These are phyloP conservation scores for Saccopteryx bilineata DNA, from an alignment of 2,113 vertebrate species.

Conservation along the genomic window DNA sequence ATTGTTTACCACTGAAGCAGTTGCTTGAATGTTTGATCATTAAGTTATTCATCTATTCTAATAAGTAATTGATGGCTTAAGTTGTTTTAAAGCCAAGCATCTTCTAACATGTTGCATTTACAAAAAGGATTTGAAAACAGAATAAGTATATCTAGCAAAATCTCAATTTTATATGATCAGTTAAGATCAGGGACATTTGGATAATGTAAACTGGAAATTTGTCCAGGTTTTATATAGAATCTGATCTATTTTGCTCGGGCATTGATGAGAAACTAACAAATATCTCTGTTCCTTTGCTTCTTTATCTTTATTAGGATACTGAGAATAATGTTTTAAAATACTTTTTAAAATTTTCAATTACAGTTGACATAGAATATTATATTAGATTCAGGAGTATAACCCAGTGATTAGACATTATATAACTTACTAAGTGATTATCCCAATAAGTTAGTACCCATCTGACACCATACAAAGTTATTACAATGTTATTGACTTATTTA, in stretches of 20 bases:
- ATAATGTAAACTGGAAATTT: slow-evolving; percentile 57
- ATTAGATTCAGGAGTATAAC: neutral
- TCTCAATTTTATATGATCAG: neutral
- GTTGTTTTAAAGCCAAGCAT: slow-evolving; percentile 19
- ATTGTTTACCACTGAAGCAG: slow-evolving; percentile 21
- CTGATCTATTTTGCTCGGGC: slow-evolving; percentile 42
- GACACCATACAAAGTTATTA: neutral
- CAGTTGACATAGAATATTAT: neutral
- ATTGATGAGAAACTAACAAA: slow-evolving; percentile 51
- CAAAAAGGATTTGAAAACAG: slow-evolving; percentile 23
- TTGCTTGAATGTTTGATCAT: slow-evolving; percentile 55
- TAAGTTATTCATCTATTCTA: slow-evolving; percentile 56
- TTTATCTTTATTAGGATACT: slow-evolving; percentile 39
- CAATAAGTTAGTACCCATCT: neutral
- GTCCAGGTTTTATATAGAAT: slow-evolving; percentile 55
- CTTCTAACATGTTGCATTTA: slow-evolving; percentile 56
- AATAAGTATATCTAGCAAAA: slow-evolving; percentile 31
- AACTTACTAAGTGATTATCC: neutral
- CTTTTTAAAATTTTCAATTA: neutral
- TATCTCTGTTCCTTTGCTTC: slow-evolving; percentile 42
- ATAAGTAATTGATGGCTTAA: slow-evolving; percentile 23
- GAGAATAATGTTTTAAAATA: neutral
- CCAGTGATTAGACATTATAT: neutral
- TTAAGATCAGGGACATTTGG: slow-evolving; percentile 43
- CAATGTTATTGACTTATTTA: neutral